Conservation (phyloP, 2,888 invertebrate genomes). For the Matsumyia berberina region DNA sequence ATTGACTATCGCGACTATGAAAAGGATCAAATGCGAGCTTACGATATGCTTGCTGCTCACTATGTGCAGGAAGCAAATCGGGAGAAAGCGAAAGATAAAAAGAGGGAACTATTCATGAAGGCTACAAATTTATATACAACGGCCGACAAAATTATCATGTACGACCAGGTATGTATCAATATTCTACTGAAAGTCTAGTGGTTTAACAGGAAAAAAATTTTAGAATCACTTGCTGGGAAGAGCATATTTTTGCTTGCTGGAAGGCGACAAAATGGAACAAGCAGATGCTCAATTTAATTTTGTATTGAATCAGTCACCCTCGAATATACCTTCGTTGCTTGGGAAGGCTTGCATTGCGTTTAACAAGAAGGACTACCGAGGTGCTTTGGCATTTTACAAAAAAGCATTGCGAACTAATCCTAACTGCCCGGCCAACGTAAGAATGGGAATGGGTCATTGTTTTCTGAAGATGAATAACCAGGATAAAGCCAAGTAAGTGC, state of each 20-base stretch:
- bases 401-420: constrained; percentile 98
- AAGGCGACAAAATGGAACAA: constrained; percentile 99
- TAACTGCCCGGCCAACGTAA: constrained; percentile 97
- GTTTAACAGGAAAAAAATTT: constrained; percentile 19
- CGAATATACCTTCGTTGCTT: constrained; percentile 97
- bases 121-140: constrained; percentile 98
- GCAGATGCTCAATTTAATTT: constrained; percentile 99
- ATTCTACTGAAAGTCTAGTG: background rate
- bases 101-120: constrained; percentile 96
- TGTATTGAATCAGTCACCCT: constrained; percentile 96
- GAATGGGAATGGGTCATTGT: constrained; percentile 99
- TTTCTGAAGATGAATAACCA: constrained; percentile 97
- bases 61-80: constrained; percentile 98
- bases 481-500: constrained; percentile 94
- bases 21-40: constrained; percentile 98
- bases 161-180: constrained; percentile 89
- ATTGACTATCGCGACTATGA: constrained; percentile 95
- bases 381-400: constrained; percentile 98
- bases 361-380: constrained; percentile 97
- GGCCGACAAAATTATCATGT: constrained; percentile 99
- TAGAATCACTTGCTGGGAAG: constrained; percentile 97
- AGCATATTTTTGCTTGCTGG: constrained; percentile 98
- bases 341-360: constrained; percentile 99
- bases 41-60: constrained; percentile 99
- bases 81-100: constrained; percentile 97